Percentiles rank a stretch among this genome's conserved stretches.
Evolutionary conservation across 2,888 invertebrate species (phyloP).

Genomic region (Uloborus plumipes): DNA sequence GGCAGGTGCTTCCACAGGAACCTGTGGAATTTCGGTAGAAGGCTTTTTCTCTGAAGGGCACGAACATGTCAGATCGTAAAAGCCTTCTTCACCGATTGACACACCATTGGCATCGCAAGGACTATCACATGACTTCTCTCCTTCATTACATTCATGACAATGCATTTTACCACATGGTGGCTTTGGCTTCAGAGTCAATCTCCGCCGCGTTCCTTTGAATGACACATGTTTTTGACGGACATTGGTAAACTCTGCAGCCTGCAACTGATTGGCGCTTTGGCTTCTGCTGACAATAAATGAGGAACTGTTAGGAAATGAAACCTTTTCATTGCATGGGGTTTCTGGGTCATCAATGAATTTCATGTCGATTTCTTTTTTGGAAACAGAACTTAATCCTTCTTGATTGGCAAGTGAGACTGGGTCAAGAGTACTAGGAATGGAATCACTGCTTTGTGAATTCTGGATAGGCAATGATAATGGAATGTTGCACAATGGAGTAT

Average conservation of each 20-base stretch:
- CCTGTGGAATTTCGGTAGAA: neutral
- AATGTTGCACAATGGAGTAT: conserved; percentile 8
- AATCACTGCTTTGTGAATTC: conserved; percentile 8
- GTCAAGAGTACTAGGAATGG: neutral
- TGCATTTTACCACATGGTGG: conserved; percentile 60
- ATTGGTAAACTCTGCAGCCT: conserved; percentile 58
- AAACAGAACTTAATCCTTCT: conserved; percentile 23
- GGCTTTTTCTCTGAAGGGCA: conserved; percentile 39
- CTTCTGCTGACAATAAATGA: conserved; percentile 52
- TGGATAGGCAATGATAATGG: conserved; percentile 35
- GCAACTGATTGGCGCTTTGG: conserved; percentile 59
- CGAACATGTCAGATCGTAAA: conserved; percentile 52
- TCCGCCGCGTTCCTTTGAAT: conserved; percentile 50
- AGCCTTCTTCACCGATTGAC: conserved; percentile 52
- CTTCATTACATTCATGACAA: conserved; percentile 57
- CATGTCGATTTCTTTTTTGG: conserved; percentile 70
- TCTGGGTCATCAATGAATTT: conserved; percentile 76
- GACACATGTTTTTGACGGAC: conserved; percentile 50
- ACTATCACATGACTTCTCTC: conserved; percentile 50
- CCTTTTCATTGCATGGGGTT: conserved; percentile 50
- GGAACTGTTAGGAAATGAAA: conserved; percentile 52
- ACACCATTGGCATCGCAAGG: conserved; percentile 42
- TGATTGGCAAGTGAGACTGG: conserved; percentile 10
- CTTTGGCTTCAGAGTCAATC: conserved; percentile 56
- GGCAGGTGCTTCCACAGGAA: neutral